Evolutionary conservation across 2,113 vertebrate species (phyloP).

Genomic region (Xenopus tropicalis): DNA sequence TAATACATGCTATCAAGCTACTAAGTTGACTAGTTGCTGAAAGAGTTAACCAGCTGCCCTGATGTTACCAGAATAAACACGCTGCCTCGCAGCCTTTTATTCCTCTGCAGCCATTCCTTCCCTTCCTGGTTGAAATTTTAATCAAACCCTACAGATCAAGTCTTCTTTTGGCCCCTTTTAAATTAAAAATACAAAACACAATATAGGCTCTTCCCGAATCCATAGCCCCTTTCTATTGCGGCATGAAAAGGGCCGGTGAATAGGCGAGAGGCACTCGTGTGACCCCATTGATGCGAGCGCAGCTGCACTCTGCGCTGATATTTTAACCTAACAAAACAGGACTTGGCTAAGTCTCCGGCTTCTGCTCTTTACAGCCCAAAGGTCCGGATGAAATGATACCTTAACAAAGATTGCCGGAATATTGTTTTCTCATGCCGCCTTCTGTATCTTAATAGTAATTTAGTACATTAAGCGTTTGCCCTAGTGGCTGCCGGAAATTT

Average conservation of each 20-base stretch:
- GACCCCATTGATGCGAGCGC: conserved; percentile 51
- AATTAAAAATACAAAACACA: conserved; percentile 49
- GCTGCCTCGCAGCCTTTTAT: no score
- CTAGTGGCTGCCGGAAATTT: conserved; percentile 60
- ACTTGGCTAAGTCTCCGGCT: conserved; percentile 53
- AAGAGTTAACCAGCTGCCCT: no score
- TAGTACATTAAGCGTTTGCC: conserved; percentile 64
- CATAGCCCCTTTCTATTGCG: conserved; percentile 51
- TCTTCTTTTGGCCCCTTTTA: conserved; percentile 58
- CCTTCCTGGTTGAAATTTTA: conserved; percentile 51
- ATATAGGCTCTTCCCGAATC: conserved; percentile 51
- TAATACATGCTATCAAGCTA: no score
- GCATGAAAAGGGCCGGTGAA: conserved; percentile 51
- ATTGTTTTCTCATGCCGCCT: conserved; percentile 50
- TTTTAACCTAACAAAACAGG: conserved; percentile 56
- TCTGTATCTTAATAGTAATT: conserved; percentile 48
- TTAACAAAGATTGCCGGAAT: conserved; percentile 54
- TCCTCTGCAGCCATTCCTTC: conserved; percentile 12
- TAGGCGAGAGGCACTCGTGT: conserved; percentile 52
- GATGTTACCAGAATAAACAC: no score
- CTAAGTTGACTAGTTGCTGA: no score
- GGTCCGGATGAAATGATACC: conserved; percentile 62
- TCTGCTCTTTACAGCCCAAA: conserved; percentile 53
- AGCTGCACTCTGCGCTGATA: conserved; percentile 58
- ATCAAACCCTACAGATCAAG: conserved; percentile 59